A percentile compares a stretch with the other conserved stretches of the same genome.
Conservation (phyloP, 2,797 vertebrate genomes). For the Tamandua tetradactyla region DNA sequence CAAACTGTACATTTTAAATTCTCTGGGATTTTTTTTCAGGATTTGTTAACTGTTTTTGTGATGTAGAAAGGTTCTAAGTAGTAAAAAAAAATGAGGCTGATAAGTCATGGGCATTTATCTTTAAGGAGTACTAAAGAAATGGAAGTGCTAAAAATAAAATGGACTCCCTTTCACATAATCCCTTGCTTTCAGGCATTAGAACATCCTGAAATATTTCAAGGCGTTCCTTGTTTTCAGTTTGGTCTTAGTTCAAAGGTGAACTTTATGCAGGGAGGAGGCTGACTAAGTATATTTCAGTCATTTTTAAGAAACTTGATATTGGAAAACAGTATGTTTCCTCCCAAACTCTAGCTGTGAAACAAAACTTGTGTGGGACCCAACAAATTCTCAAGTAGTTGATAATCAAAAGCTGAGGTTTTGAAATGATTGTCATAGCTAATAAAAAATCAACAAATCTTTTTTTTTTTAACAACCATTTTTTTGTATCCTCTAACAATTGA, state of each 20-base stretch:
- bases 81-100: neutral
- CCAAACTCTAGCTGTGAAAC: neutral
- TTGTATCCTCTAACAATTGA: neutral
- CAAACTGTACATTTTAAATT: neutral
- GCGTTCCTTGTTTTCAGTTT: conserved; percentile 25
- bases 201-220: conserved; percentile 40
- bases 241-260: conserved; percentile 64
- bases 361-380: neutral
- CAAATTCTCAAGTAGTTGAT: neutral
- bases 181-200: conserved; percentile 18
- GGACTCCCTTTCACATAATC: neutral
- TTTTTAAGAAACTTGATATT: conserved; percentile 52
- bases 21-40: neutral
- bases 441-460: neutral
- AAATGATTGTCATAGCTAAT: neutral
- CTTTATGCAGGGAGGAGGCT: conserved; percentile 7
- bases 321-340: conserved; percentile 25
- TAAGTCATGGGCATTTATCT: conserved; percentile 23
- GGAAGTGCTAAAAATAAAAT: conserved; percentile 45
- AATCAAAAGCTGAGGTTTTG: neutral
- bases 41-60: conserved; percentile 16
- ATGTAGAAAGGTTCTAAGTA: neutral
- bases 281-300: conserved; percentile 42
- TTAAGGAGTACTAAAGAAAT: conserved; percentile 14
- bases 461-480: neutral